Conservation (phyloP, 2,888 invertebrate genomes). For the Drosophila antonietae region DNA sequence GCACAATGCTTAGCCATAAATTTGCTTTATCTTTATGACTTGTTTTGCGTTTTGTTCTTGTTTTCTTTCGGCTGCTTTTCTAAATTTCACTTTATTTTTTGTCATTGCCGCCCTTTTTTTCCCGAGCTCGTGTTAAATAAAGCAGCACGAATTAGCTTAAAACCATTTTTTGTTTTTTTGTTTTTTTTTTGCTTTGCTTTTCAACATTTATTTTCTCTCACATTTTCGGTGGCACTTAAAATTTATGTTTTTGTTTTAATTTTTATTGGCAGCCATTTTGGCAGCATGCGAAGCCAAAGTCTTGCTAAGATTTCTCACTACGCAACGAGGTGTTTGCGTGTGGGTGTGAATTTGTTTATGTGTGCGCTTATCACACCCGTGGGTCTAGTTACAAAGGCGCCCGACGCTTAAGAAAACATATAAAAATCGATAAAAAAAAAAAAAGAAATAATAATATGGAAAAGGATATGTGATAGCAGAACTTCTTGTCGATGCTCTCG, state of each 20-base stretch:
- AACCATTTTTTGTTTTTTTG: constrained; percentile 29
- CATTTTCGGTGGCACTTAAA: constrained; percentile 32
- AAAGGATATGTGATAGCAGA: constrained; percentile 14
- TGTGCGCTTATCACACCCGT: constrained; percentile 52
- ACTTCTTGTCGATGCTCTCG: background rate
- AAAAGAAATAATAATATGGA: constrained; percentile 13
- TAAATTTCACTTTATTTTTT: constrained; percentile 47
- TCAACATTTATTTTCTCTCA: constrained; percentile 14
- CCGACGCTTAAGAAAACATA: constrained; percentile 29
- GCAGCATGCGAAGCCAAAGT: constrained; percentile 29
- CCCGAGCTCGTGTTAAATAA: constrained; percentile 43
- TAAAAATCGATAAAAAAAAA: constrained; percentile 22
- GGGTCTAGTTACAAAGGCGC: constrained; percentile 41
- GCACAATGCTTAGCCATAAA: constrained; percentile 62
- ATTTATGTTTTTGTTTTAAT: constrained; percentile 58
- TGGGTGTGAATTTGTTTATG: constrained; percentile 50
- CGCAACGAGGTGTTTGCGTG: constrained; percentile 17
- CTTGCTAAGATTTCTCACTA: constrained; percentile 37
- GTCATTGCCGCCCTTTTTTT: constrained; percentile 39
- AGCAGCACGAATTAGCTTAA: constrained; percentile 63
- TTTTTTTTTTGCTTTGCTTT: constrained; percentile 13
- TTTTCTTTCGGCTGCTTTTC: constrained; percentile 30
- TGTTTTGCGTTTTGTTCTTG: constrained; percentile 51
- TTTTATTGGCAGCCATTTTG: constrained; percentile 61
- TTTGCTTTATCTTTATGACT: constrained; percentile 68